Base-by-base conservation (phyloP, 2,797 vertebrate species). In the Cheirogaleus major region DNA sequence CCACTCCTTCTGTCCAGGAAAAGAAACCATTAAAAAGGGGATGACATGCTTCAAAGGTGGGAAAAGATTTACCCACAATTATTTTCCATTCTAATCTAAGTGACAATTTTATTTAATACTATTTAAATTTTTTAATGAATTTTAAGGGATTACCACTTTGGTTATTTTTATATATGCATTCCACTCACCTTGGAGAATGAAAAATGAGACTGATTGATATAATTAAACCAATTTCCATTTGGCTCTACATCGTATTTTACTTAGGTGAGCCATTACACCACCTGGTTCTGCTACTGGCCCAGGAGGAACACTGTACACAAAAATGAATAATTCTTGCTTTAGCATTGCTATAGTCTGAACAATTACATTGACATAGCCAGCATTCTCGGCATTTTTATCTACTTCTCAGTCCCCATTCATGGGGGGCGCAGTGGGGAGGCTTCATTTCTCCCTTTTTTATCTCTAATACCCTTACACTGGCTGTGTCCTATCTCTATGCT, bases 271-370 rank as follows among this genome's bases (percentile, higher is more conserved):
- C 59, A 78, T 91, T 97, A 93, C 73, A 89, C 85, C 73, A 89
- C 85, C 79, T 95, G 76, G 96, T 95, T 97, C 95, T 98, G 96
- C 97, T 98, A 93, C 96, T 97, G 97, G 97, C 87, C 95, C 85
- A 92, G 73, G 92, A 94, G 93, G 96, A 98, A 97, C 89, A 97
- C 57, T 65, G 7, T 32, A 92, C 78, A 88, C 35, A 75, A 97
- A 98, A 69, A 97, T 20, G 83, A 97, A 84, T 78, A 89, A 94
- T 95, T 95, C 80, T 96, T 91, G 70, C 70, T 70, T 84, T 90
- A 72, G 5, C 70, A 91, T 81, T 9, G 2, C 95, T 97, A 63
- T 91, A 96, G 48, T 69, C 61, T 95, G 80, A 97, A 89, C 73
- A 97, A 97, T 98, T 96, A 97, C 7, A 75, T 86, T 97, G 84